Evolutionary conservation across 2,888 invertebrate genomes (phyloP), one percentile per base, ranked within the genome.

Genomic region (Scaeva pyrastri): DNA sequence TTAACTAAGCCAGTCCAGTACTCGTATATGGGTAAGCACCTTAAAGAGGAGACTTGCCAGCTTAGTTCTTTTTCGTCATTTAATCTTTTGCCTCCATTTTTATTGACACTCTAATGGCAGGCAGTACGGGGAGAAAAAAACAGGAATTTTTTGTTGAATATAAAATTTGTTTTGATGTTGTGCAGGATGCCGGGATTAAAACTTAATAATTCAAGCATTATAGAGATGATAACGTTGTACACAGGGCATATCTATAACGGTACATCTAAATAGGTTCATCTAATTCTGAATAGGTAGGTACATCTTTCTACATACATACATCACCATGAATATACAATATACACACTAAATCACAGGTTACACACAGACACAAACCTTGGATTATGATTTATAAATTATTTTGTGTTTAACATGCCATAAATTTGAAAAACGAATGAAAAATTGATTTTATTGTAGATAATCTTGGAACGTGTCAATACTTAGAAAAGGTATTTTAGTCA

Each of bases 31-130:
- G n/a, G n/a, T 55, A 83, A 83, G 78, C 60, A 70, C 68, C 73
- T 83, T 55, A 68, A 73, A 66, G 48, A 73, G 60, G 48, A 73
- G 60, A 50, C 66, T 77, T 77, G 55, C 55, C 5, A n/a, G 45
- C 43, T 23, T 41, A 52, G 60, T 68, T 58, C 14, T 48, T 66
- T 52, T 66, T 52, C 23, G 62, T 50, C 64, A 58, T 45, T 41
- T 64, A 76, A 76, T 81, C 71, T 60, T 52, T 62, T 62, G 23
- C 71, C 43, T 31, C 36, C 45, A 14, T 68, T 75, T n/a, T 48
- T 19, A 70, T 16, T 26, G 41, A 14, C n/a, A 26, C 56, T 31
- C 2, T 2, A n/a, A n/a, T n/a, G n/a, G n/a, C n/a, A n/a, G n/a
- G n/a, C n/a, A n/a, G n/a, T n/a, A n/a, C n/a, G n/a, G n/a, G n/a